These are phyloP conservation scores for Meghimatium bilineatum DNA, from an alignment of 2,888 invertebrate genomes.

Conservation along the genomic window DNA sequence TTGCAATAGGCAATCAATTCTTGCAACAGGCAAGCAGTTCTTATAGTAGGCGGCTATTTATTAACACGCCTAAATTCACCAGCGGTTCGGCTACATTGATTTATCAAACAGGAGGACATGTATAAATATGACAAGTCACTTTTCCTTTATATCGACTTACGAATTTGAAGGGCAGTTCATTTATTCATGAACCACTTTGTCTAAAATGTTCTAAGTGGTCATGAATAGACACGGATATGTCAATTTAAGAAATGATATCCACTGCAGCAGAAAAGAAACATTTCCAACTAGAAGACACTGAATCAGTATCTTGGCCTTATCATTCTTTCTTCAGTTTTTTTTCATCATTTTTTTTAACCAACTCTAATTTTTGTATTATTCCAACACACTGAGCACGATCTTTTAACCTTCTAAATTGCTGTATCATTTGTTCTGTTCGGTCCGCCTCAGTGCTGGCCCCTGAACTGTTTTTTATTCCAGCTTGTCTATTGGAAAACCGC, in stretches of 20 bases:
- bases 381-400: slow-evolving; percentile 23
- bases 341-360: not conserved
- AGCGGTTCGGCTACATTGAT: slow-evolving; percentile 3
- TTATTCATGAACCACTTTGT: slow-evolving; percentile 3
- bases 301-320: too few relatives aligned
- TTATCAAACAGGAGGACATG: not conserved
- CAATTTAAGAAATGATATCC: slow-evolving; percentile 18
- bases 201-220: not conserved
- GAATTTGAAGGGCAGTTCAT: slow-evolving; percentile 15
- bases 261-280: not conserved
- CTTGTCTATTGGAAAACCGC: slow-evolving; percentile 17
- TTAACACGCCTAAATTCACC: not conserved
- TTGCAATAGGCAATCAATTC: too few relatives aligned
- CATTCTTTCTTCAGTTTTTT: slow-evolving; percentile 2
- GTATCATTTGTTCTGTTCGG: slow-evolving; percentile 11
- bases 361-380: slow-evolving; percentile 23
- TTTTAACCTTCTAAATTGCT: slow-evolving; percentile 31
- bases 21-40: too few relatives aligned
- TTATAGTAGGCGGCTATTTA: too few relatives aligned
- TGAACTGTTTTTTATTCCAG: not conserved
- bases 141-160: not conserved
- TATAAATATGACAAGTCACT: not conserved
- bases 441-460: not conserved
- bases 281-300: not conserved
- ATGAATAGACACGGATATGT: slow-evolving; percentile 24